Percentiles rank a stretch among this genome's conserved stretches.
Evolutionary conservation across 2,888 invertebrate species (phyloP).

Genomic region (Ochropleura plecta): DNA sequence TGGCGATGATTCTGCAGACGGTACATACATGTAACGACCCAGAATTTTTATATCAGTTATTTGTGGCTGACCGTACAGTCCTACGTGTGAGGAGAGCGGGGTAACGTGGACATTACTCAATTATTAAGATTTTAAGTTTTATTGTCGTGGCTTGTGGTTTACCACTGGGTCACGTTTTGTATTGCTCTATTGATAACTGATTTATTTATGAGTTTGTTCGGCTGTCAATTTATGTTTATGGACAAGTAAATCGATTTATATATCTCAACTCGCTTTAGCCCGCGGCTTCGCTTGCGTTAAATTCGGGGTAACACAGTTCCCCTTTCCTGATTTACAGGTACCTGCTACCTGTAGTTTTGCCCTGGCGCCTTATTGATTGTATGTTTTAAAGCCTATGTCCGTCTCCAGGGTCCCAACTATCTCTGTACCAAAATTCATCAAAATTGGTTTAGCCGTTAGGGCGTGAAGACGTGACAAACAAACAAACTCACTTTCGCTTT

Average conservation of each 20-base stretch:
- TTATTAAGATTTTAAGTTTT: constrained; percentile 5
- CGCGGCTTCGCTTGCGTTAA: too few species aligned
- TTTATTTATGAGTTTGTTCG: constrained; percentile 6
- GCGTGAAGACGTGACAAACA: too few species aligned
- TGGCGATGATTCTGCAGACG: constrained; percentile 67
- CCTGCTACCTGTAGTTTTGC: too few species aligned
- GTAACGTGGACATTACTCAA: neutral
- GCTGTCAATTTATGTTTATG: constrained; percentile 4
- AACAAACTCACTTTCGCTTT: too few species aligned
- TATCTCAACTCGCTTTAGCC: too few species aligned
- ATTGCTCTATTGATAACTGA: constrained; percentile 15
- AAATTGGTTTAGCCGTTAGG: too few species aligned
- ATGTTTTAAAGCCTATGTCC: too few species aligned
- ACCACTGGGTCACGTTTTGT: constrained; percentile 22
- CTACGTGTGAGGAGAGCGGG: constrained; percentile 31
- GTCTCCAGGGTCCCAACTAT: too few species aligned
- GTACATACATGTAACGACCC: constrained; percentile 69
- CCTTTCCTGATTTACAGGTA: too few species aligned
- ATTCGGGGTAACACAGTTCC: too few species aligned
- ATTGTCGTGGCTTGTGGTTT: constrained; percentile 26
- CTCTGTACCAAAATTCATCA: too few species aligned
- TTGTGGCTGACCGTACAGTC: constrained; percentile 42
- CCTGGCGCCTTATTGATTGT: too few species aligned
- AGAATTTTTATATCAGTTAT: constrained; percentile 66
- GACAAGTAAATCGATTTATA: neutral